Evolutionary conservation across 2,888 invertebrate genomes (phyloP).

Genomic region (Caenorhabditis sp.): DNA sequence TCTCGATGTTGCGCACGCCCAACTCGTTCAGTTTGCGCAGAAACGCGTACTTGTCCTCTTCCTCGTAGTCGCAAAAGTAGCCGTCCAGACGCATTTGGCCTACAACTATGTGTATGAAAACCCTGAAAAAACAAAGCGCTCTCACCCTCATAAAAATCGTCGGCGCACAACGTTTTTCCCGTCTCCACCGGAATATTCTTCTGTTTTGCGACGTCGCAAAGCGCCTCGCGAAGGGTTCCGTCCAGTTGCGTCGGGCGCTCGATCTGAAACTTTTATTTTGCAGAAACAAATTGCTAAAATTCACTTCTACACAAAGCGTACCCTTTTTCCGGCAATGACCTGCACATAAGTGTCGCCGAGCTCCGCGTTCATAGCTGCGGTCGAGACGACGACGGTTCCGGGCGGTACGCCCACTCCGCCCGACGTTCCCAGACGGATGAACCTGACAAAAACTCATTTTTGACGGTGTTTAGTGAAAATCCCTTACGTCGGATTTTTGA

Average conservation of each 20-base stretch:
- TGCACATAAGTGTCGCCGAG: conserved; percentile 83
- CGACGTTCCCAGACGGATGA: conserved; percentile 93
- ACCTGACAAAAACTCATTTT: no score
- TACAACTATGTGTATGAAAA: no score
- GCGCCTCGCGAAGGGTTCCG: conserved; percentile 86
- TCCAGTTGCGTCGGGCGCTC: conserved; percentile 86
- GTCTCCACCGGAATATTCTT: conserved; percentile 84
- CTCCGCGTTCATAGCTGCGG: conserved; percentile 91
- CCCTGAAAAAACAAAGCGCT: background rate
- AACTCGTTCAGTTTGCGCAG: conserved; percentile 84
- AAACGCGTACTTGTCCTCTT: conserved; percentile 92
- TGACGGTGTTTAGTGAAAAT: no score
- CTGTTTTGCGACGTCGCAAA: conserved; percentile 84
- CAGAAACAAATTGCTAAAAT: no score
- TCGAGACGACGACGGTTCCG: conserved; percentile 93
- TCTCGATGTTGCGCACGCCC: conserved; percentile 93
- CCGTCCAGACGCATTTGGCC: conserved; percentile 96
- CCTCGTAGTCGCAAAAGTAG: conserved; percentile 94
- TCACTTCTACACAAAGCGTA: conserved; percentile 82
- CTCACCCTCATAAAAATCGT: conserved; percentile 95
- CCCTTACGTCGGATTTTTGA: conserved; percentile 84
- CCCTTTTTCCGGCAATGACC: conserved; percentile 86
- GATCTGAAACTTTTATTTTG: conserved; percentile 77
- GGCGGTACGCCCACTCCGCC: conserved; percentile 75
- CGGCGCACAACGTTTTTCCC: conserved; percentile 95